Base-by-base conservation (phyloP, 1,140 invertebrate genomes). In the Leptestheria dahalacensis region DNA sequence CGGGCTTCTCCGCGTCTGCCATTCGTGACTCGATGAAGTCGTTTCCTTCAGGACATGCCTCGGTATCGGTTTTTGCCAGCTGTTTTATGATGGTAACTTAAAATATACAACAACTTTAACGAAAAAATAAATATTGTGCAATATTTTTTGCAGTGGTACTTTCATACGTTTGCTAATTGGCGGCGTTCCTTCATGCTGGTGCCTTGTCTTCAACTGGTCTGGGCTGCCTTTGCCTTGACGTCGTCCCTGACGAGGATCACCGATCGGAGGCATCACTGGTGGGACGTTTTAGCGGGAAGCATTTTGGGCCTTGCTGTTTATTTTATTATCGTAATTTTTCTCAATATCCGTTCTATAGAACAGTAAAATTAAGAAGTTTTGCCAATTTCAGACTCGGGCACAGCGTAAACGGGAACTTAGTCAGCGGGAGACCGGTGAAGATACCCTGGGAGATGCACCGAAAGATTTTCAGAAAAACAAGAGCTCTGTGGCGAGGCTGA, bases 1-100 rank as follows among this genome's bases (percentile, higher is more conserved):
- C 51, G 33, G 64, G 71, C 24, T 69, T 74, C 62, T 76, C 75
- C 12, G 65, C 68, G 15, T 78, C 77, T 64, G 71, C 77, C 48
- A 68, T 83, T 56, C 74, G 72, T 24, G 85, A 87, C 70, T 77
- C 80, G 18, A 80, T 78, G 62, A 80, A 81, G 65, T 85, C 83
- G 47, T 89, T 89, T 68, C 86, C 85, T 0, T 86, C 84, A 2
- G 85, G 84, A 15, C 86, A 89, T 71, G 75, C 86, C 1, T 78
- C 84, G 1, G 68, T 85, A 15, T 79, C 83, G 1, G 68, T 80
- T 10, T 85, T 79, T 64, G 77, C 77, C 54, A 76, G 80, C 23
- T 68, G 82, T 24, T 88, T 82, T 68, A 70, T 83, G 61, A 77
- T 82, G 64, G 85, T 88, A 75, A 6, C 21, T 41, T 9, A 15